Evolutionary conservation across 2,888 invertebrate genomes (phyloP), one percentile per base, ranked within the genome.

Genomic region (Eubasilissa splendida): DNA sequence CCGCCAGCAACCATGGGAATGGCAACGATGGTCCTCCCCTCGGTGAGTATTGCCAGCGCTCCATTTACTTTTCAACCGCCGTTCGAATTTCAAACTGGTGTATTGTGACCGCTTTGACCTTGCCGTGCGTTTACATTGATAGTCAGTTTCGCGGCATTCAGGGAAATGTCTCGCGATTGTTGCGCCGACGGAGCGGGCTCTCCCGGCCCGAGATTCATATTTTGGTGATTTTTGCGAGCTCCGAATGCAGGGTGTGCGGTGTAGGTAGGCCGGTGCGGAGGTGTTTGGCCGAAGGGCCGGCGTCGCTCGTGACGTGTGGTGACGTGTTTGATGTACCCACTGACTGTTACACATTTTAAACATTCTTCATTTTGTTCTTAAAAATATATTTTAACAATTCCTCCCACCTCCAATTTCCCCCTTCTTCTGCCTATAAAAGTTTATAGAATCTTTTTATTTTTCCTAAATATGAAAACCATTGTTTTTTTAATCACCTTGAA

Each of bases 81-180:
- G 77, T 65, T 58, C 56, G 52, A 65, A 42, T 73, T 73, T 60
- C 33, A n/a, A 63, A 68, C 59, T 59, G 53, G 14, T 4, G 42
- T 42, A 42, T 42, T 42, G 3, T 78, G 81, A 81, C 81, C 78
- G 81, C 14, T 78, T 81, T 81, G 78, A 81, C 81, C 81, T 81
- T 81, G 81, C 54, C 42, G 33, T 12, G 12, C 31, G 22, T 73
- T 77, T 53, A 56, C 54, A 59, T 78, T 42, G 50, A 56, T 77
- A 42, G 42, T 22, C 22, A 22, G 22, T 42, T 42, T 42, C 42
- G 42, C 42, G 42, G 42, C 2, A 42, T 42, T 7, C 42, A 7
- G 7, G 42, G 3, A 42, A 42, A 42, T 42, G 42, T 2, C 42
- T 4, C 4, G 42, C 2, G 42, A 42, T 42, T 42, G 42, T 7